Percentiles rank a stretch among this genome's conserved stretches.
These are phyloP conservation scores for Lanistes nyassanus DNA, from an alignment of 1,140 invertebrate species.

Conservation along the genomic window DNA sequence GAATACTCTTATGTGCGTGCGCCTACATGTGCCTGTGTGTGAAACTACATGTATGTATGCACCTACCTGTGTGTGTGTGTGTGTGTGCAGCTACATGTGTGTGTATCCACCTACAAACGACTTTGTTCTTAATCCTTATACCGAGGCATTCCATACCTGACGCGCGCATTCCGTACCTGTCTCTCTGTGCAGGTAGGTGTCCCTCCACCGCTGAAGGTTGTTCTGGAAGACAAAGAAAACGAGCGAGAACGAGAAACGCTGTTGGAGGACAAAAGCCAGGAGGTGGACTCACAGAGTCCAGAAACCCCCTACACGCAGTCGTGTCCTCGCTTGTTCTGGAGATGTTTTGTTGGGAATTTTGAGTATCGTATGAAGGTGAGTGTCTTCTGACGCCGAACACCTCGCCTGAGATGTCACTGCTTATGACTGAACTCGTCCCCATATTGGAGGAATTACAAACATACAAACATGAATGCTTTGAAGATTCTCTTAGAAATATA, in stretches of 20 bases:
- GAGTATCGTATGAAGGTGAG: slow-evolving; percentile 53
- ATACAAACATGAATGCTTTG: no score
- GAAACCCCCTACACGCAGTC: not conserved
- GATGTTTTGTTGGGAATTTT: slow-evolving; percentile 49
- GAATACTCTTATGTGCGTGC: not conserved
- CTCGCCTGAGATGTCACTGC: no score
- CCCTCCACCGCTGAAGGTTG: not conserved
- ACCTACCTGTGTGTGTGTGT: not conserved
- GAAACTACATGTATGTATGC: not conserved
- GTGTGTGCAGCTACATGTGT: not conserved
- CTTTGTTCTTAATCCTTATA: no score
- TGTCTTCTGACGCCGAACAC: no score
- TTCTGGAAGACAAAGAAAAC: slow-evolving; percentile 14
- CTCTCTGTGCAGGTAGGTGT: not conserved
- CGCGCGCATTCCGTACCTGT: no score
- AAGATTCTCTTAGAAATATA: no score
- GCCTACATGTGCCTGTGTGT: not conserved
- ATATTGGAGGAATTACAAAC: no score
- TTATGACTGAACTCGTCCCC: no score
- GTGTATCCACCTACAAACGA: not conserved
- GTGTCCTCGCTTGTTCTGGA: slow-evolving; percentile 46
- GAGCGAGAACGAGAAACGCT: slow-evolving; percentile 26
- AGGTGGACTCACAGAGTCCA: slow-evolving; percentile 14
- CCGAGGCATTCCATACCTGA: no score
- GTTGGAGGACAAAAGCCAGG: slow-evolving; percentile 23